phyloP scores from a whole-genome alignment of 2,888 invertebrate genomes.

The Cheilosia soror region DNA sequence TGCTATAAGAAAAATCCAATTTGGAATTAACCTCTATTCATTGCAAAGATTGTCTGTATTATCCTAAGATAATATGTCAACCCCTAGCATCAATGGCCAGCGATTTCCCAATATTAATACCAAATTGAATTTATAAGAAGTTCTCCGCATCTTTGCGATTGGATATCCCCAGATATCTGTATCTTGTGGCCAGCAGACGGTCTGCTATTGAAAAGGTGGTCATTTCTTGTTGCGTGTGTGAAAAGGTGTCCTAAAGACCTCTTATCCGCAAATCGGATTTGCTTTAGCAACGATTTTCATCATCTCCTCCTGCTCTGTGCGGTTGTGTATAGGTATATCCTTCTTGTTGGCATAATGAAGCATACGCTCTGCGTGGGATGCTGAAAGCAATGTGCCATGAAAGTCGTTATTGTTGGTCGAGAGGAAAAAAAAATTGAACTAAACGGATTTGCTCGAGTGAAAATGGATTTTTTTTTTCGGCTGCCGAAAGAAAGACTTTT shows the following conservation, averaged over 20 bases:
- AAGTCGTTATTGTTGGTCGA: constrained; percentile 66
- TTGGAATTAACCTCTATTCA: constrained; percentile 64
- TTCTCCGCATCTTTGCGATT: constrained; percentile 2
- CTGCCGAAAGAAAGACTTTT: constrained; percentile 53
- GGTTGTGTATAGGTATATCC: constrained; percentile 61
- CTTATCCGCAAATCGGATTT: constrained; percentile 74
- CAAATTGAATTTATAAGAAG: constrained; percentile 70
- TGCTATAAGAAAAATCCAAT: constrained; percentile 53
- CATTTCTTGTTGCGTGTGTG: constrained; percentile 73
- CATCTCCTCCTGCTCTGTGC: constrained; percentile 5
- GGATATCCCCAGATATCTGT: not conserved
- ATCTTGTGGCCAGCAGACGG: constrained; percentile 48
- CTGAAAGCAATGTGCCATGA: constrained; percentile 64
- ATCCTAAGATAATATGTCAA: constrained; percentile 52
- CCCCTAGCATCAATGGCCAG: constrained; percentile 8
- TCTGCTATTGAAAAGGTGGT: constrained; percentile 61
- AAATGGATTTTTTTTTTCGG: constrained; percentile 54
- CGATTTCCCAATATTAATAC: constrained; percentile 61
- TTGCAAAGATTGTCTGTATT: constrained; percentile 60
- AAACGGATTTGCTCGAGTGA: constrained; percentile 60
- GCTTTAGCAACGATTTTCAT: constrained; percentile 50
- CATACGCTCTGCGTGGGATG: constrained; percentile 60
- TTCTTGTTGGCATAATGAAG: constrained; percentile 69
- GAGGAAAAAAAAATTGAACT: constrained; percentile 39
- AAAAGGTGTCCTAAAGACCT: constrained; percentile 74